Conservation (phyloP, 1,140 invertebrate species). For the Medauroidea extradentata region DNA sequence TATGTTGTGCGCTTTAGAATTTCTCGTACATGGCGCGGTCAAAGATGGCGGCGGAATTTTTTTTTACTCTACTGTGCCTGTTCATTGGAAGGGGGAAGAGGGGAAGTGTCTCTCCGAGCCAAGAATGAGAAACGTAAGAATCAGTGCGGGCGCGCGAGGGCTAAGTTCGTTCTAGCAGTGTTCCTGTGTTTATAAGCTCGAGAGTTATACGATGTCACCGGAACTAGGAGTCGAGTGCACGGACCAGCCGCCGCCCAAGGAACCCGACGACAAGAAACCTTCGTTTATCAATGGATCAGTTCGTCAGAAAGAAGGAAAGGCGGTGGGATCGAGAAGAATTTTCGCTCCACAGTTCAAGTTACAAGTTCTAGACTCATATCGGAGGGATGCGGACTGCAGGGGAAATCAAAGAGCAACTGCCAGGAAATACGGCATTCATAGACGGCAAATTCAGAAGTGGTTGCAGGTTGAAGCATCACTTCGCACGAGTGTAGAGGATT, state of each 20-base stretch:
- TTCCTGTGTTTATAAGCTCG: too few relatives aligned
- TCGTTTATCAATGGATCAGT: slow-evolving; percentile 44
- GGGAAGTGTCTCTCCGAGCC: not conserved
- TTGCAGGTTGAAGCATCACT: slow-evolving; percentile 73
- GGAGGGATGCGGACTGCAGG: slow-evolving; percentile 74
- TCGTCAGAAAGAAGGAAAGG: slow-evolving; percentile 44
- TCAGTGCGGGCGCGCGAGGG: too few relatives aligned
- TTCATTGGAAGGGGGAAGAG: not conserved
- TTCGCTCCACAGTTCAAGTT: slow-evolving; percentile 81
- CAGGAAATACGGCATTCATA: slow-evolving; percentile 79
- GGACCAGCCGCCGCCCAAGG: slow-evolving; percentile 34
- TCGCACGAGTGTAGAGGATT: slow-evolving; percentile 50
- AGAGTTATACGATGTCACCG: not conserved
- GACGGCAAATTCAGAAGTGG: slow-evolving; percentile 85
- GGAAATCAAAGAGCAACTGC: slow-evolving; percentile 82
- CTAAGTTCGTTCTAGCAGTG: too few relatives aligned
- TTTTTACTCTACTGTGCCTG: slow-evolving; percentile 35
- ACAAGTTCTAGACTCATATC: slow-evolving; percentile 78
- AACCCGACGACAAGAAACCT: slow-evolving; percentile 41
- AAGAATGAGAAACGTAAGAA: slow-evolving; percentile 12
- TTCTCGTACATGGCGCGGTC: slow-evolving; percentile 49
- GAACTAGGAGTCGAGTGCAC: slow-evolving; percentile 34
- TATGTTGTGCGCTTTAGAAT: slow-evolving; percentile 34
- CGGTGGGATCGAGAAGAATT: slow-evolving; percentile 70
- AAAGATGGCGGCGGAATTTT: slow-evolving; percentile 50